A percentile compares a stretch with the other conserved stretches of the same genome.
phyloP scores from a whole-genome alignment of 92 coral and sea anemone genomes.

The Umimayanthus kanabou region DNA sequence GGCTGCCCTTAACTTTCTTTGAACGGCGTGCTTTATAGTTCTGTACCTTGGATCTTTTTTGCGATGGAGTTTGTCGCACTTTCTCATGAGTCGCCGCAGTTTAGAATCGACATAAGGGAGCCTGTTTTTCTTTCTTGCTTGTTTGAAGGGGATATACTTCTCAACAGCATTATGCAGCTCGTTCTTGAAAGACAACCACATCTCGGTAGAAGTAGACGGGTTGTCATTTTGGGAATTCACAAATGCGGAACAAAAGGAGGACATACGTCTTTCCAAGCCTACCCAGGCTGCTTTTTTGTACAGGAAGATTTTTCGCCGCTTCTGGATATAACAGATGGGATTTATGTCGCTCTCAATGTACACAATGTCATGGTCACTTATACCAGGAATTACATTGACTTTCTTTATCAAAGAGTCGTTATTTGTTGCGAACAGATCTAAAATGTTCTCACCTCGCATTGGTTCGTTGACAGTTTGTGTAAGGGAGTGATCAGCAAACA shows the following conservation, averaged over 20 bases:
- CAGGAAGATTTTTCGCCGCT: slow-evolving; percentile 16
- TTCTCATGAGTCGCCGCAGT: not conserved
- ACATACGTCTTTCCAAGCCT: slow-evolving; percentile 14
- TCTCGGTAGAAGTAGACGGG: not conserved
- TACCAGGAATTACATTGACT: slow-evolving; percentile 9
- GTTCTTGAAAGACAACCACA: slow-evolving; percentile 8
- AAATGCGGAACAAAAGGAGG: not conserved
- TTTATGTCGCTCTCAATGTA: slow-evolving; percentile 8
- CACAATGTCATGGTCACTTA: slow-evolving; percentile 14
- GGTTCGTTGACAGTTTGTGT: not conserved
- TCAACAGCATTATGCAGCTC: slow-evolving; percentile 29
- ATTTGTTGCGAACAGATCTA: slow-evolving; percentile 13
- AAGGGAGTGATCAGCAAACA: not conserved
- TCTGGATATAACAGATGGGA: slow-evolving; percentile 16
- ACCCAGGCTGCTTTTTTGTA: slow-evolving; percentile 15
- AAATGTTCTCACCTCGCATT: not conserved
- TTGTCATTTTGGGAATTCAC: too few species aligned
- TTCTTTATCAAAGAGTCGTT: not conserved
- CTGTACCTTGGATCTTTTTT: slow-evolving; percentile 8
- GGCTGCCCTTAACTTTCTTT: slow-evolving; percentile 12
- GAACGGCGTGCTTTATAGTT: slow-evolving; percentile 10
- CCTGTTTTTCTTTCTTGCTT: slow-evolving; percentile 22
- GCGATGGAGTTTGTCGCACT: slow-evolving; percentile 19
- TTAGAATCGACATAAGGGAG: slow-evolving; percentile 31
- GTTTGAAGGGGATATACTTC: slow-evolving; percentile 24